Base-by-base conservation (phyloP, 2,113 vertebrate genomes). In the Psammodynastes pulverulentus region DNA sequence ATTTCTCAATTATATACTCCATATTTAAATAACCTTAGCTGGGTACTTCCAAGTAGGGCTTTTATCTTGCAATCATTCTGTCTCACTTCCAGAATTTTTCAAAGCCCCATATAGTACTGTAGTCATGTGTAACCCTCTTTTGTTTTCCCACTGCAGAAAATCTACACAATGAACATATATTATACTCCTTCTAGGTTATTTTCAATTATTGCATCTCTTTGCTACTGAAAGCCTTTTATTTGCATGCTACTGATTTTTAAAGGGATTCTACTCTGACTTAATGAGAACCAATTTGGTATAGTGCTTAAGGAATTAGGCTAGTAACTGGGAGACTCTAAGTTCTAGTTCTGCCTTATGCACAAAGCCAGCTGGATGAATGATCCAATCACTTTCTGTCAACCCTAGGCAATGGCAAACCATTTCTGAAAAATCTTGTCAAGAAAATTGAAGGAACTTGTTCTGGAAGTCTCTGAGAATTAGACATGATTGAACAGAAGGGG, bases 21-120 rank as follows among this genome's bases (percentile, higher is more conserved):
- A 26, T 56, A 90, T 96, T 96, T 96, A 94, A 93, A 90, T 15
- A 89, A 58, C 51, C 92, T 94, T 0, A 4, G 88, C 90, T 86
- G 84, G 26, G 24, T 48, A 49, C 15, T 49, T 48, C 46, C 46
- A 86, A 86, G 24, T 17, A 17, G 48, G 67, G 67, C 67, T 79
- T 79, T 79, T 39, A 79, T 79, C 15, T 39, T 79, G n/a, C 67
- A 79, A 79, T 79, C 15, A 39, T 8, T 72, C 15, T 79, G 15
- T 39, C 15, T 79, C 67, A 21, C 15, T 39, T 79, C 34, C 13
- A 79, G n/a, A 79, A 39, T 79, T 79, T 79, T 79, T 39, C n/a
- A 79, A 39, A 72, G 34, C 6, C n/a, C 17, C 67, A 9, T 19
- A 39, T 15, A 79, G 34, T 79, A 79, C 62, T 39, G 67, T 39